A percentile compares a stretch with the other conserved stretches of the same genome.
Evolutionary conservation across 2,888 invertebrate genomes (phyloP).

Genomic region (Orgyia antiqua): DNA sequence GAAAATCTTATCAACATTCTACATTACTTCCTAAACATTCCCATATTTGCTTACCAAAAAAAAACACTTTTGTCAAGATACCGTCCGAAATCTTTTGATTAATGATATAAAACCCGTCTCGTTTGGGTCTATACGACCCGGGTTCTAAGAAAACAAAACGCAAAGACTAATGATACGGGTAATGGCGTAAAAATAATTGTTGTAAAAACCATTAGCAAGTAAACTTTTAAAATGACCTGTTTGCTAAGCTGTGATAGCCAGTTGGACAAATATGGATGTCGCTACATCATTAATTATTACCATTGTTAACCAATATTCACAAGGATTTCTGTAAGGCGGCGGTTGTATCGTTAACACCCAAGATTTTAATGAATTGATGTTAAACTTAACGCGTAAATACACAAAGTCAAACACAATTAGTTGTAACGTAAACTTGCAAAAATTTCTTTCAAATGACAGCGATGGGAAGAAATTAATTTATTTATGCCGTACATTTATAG

Average conservation of each 20-base stretch:
- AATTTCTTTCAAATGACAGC: not conserved
- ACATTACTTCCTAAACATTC: constrained; percentile 33
- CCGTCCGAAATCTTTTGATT: constrained; percentile 53
- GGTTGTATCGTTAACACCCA: constrained; percentile 18
- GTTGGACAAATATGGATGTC: constrained; percentile 61
- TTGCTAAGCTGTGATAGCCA: constrained; percentile 49
- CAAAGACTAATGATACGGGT: constrained; percentile 62
- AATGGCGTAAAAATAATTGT: constrained; percentile 69
- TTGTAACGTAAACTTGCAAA: not conserved
- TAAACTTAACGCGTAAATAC: not conserved
- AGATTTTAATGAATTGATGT: constrained; percentile 1
- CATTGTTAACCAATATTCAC: constrained; percentile 42
- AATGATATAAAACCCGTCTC: constrained; percentile 58
- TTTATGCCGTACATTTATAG: too few species aligned
- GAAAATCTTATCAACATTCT: constrained; percentile 3
- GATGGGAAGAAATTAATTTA: too few species aligned
- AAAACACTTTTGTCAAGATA: constrained; percentile 63
- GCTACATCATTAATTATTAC: constrained; percentile 62
- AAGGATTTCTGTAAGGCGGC: constrained; percentile 19
- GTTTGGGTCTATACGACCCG: constrained; percentile 42
- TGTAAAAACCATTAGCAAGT: constrained; percentile 51
- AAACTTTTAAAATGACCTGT: constrained; percentile 57
- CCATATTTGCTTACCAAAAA: constrained; percentile 67
- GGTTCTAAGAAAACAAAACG: constrained; percentile 57
- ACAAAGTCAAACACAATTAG: not conserved